Percentiles rank a stretch among this genome's conserved stretches.
Evolutionary conservation across 1,140 invertebrate genomes (phyloP).

Genomic region (Whitmania pigra): DNA sequence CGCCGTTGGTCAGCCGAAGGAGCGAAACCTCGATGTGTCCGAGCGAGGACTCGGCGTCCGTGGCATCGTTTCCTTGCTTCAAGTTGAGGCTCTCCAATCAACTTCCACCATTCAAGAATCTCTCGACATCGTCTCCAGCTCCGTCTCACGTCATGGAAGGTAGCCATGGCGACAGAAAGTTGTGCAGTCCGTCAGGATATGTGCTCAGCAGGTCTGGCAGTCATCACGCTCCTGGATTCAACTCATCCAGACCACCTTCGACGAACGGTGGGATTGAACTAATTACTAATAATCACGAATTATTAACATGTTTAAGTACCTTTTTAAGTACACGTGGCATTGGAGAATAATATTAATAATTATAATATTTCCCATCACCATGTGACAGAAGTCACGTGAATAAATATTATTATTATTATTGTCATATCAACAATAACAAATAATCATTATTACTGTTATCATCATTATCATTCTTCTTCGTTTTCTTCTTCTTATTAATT

Average conservation of each 20-base stretch:
- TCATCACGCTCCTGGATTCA: background rate
- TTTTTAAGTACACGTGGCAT: background rate
- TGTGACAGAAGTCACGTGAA: too few relatives aligned
- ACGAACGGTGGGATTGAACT: background rate
- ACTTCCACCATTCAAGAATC: background rate
- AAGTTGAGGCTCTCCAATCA: background rate
- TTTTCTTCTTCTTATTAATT: too few relatives aligned
- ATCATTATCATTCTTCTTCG: too few relatives aligned
- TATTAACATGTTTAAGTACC: background rate
- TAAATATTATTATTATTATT: too few relatives aligned
- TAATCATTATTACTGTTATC: too few relatives aligned
- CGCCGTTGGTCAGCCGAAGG: background rate
- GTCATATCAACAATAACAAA: too few relatives aligned
- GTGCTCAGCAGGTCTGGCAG: background rate
- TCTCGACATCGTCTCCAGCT: background rate
- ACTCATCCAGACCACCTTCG: background rate
- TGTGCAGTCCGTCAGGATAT: background rate
- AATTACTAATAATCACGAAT: too few relatives aligned
- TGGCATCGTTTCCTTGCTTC: slow-evolving; percentile 2
- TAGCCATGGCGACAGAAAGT: background rate
- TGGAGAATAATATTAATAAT: background rate
- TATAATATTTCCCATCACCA: too few relatives aligned
- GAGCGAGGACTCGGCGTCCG: background rate
- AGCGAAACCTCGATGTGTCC: slow-evolving; percentile 3
- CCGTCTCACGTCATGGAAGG: background rate